Evolutionary conservation across 2,888 invertebrate genomes (phyloP), one percentile per base, ranked within the genome.

Genomic region (Amiota communis): DNA sequence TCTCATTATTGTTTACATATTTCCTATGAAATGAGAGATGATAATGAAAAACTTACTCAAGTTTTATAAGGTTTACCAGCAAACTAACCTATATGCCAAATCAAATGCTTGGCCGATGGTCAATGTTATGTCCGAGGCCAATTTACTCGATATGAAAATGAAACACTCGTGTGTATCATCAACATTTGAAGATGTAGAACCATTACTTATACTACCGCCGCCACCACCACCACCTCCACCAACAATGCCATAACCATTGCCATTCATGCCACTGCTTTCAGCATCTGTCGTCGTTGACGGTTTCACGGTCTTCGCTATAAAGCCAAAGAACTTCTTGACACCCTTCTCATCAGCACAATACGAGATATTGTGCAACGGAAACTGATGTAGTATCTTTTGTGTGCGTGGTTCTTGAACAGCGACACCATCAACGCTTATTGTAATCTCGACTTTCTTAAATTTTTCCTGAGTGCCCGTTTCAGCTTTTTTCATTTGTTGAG

Each of bases 261-360:
- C 72, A 48, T 70, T 74, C n/a, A 71, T 74, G 13, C 74, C 79
- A 12, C 2, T 15, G 8, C 65, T 76, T 47, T 81, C 76, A 10
- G 83, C 76, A 71, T 80, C 82, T 53, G 75, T 69, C 65, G 75
- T 36, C 57, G 75, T 69, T 65, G 75, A 36, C 20, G 77, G 67
- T 77, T 87, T 87, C 3, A 81, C 80, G 13, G 87, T 80, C 82
- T 90, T 90, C 73, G 81, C 91, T 74, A 90, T 90, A 79, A 90
- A 90, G 84, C 90, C 90, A 91, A 99, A 98, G 91, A 98, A 98
- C 83, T 97, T 96, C 90, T 98, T 98, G 82, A 98, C 98, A 70
- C 97, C 97, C 89, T 99, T 99, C 90, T 99, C 99, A 89, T 99
- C 99, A 1, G 99, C 98, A 91, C 98, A 99, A 91, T 99, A 99